Evolutionary conservation across 2,113 vertebrate species (phyloP).

Genomic region (Miniopterus natalensis): DNA sequence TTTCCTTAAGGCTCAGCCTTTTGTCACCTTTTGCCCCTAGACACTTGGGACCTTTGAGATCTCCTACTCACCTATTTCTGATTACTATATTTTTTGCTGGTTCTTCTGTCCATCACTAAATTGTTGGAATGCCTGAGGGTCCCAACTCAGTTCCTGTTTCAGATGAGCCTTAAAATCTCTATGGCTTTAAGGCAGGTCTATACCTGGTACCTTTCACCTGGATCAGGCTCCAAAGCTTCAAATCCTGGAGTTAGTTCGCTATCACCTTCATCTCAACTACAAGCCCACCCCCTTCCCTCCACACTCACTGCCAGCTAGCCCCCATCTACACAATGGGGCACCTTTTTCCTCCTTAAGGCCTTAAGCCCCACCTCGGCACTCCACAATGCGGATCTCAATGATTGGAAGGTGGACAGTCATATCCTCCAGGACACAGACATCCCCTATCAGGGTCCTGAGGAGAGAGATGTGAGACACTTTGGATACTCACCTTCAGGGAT

Average conservation of each 20-base stretch:
- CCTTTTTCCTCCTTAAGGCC: background rate
- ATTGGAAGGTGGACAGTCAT: constrained; percentile 95
- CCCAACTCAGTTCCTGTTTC: background rate
- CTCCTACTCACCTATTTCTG: background rate
- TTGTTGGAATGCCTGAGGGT: background rate
- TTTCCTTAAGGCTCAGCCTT: background rate
- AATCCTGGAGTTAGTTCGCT: background rate
- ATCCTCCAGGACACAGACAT: constrained; percentile 97
- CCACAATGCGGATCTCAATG: constrained; percentile 96
- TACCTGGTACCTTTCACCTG: background rate
- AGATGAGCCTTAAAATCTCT: background rate
- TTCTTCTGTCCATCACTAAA: background rate
- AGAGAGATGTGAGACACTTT: constrained; percentile 47
- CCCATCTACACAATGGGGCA: background rate
- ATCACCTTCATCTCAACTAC: background rate
- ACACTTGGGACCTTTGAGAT: background rate
- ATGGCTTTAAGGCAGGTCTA: background rate
- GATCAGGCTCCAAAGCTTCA: constrained; percentile 13
- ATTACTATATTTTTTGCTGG: background rate
- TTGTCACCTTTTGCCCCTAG: background rate
- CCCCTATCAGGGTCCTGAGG: constrained; percentile 95
- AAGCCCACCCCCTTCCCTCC: background rate
- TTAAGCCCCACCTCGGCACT: constrained; percentile 93
- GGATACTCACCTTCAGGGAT: background rate
- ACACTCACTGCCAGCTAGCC: background rate